These are phyloP conservation scores for Drosophila murphyi DNA, from an alignment of 1,140 invertebrate genomes.

Conservation along the genomic window DNA sequence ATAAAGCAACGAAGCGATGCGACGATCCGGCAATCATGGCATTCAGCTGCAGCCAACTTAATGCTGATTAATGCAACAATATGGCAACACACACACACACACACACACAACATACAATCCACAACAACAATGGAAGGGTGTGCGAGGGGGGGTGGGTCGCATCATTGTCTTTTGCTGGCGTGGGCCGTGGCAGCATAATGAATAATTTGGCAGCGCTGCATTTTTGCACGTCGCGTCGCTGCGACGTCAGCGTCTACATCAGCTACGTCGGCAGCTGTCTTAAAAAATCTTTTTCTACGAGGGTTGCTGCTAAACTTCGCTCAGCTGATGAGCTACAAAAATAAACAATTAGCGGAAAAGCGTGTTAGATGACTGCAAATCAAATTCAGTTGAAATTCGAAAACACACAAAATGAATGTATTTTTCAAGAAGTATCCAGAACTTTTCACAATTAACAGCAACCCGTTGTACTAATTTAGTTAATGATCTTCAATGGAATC, in stretches of 20 bases:
- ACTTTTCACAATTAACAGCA: too few relatives aligned
- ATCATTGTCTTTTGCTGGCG: constrained; percentile 10
- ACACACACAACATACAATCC: not conserved
- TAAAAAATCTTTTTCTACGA: not conserved
- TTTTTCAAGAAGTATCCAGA: too few relatives aligned
- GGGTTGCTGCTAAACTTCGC: constrained; percentile 13
- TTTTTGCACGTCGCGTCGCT: constrained; percentile 70
- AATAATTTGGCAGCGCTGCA: constrained; percentile 72
- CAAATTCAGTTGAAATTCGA: too few relatives aligned
- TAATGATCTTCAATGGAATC: too few relatives aligned
- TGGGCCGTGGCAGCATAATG: constrained; percentile 45
- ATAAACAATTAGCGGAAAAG: too few relatives aligned
- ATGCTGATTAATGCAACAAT: constrained; percentile 61
- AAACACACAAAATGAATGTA: too few relatives aligned
- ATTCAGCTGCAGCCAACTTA: constrained; percentile 38
- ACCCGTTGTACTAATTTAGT: too few relatives aligned
- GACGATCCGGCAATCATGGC: constrained; percentile 31
- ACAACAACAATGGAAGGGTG: not conserved
- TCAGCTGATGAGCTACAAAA: not conserved
- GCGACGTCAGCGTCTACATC: constrained; percentile 31
- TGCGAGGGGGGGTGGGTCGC: not conserved
- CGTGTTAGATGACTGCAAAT: too few relatives aligned
- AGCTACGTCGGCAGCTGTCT: constrained; percentile 5
- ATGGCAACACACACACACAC: constrained; percentile 5
- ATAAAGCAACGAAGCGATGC: constrained; percentile 35